These are phyloP conservation scores for Orthosia gothica DNA, from an alignment of 2,888 invertebrate genomes.

Conservation along the genomic window DNA sequence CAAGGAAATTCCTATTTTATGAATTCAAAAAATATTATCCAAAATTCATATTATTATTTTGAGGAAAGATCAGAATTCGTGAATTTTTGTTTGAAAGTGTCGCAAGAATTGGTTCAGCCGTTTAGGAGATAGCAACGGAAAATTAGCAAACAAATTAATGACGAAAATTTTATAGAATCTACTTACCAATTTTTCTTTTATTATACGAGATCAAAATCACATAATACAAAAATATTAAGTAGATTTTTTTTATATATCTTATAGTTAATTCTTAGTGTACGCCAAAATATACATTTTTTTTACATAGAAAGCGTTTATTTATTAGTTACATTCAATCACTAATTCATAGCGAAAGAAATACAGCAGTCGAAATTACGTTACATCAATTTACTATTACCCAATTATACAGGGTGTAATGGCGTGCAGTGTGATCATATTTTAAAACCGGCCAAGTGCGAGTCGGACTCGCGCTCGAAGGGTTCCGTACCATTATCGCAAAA, in stretches of 20 bases:
- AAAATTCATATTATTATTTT: slow-evolving; percentile 25
- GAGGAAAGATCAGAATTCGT: slow-evolving; percentile 28
- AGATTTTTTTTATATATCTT: slow-evolving; percentile 62
- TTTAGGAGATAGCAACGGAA: slow-evolving; percentile 40
- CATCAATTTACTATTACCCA: not conserved
- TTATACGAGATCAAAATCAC: slow-evolving; percentile 72
- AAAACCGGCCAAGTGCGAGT: too few relatives aligned
- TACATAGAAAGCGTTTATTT: slow-evolving; percentile 40
- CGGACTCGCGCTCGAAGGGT: too few relatives aligned
- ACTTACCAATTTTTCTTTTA: slow-evolving; percentile 32
- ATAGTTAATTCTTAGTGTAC: slow-evolving; percentile 32
- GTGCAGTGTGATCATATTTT: too few relatives aligned
- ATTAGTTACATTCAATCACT: slow-evolving; percentile 41
- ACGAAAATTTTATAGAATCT: slow-evolving; percentile 16
- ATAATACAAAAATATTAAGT: slow-evolving; percentile 75
- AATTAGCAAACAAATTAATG: slow-evolving; percentile 21
- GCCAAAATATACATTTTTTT: slow-evolving; percentile 41
- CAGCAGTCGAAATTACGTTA: slow-evolving; percentile 17
- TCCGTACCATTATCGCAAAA: too few relatives aligned
- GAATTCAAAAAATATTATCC: slow-evolving; percentile 47
- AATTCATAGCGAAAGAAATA: slow-evolving; percentile 18
- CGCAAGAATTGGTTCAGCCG: slow-evolving; percentile 35
- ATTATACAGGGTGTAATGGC: not conserved
- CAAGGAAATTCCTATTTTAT: slow-evolving; percentile 36
- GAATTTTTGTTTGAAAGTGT: slow-evolving; percentile 21